A percentile compares a stretch with the other conserved stretches of the same genome.
Evolutionary conservation across 2,888 invertebrate genomes (phyloP).

Genomic region (Scaeva pyrastri): DNA sequence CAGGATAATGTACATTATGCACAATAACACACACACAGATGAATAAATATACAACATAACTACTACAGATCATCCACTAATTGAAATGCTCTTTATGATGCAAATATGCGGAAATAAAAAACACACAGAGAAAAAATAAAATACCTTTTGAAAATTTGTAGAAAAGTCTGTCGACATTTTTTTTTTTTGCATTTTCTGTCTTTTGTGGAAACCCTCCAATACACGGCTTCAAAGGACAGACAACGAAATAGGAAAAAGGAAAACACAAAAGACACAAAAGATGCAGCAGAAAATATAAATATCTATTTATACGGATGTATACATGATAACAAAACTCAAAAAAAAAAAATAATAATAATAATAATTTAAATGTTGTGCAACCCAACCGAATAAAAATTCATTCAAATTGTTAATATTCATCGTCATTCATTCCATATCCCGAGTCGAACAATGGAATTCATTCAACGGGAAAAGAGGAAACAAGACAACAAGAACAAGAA

Average conservation of each 20-base stretch:
- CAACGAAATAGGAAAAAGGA: constrained; percentile 15
- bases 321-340: background rate
- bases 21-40: no score
- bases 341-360: constrained; percentile 36
- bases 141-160: background rate
- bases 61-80: constrained; percentile 62
- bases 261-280: constrained; percentile 1
- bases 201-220: background rate
- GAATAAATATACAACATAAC: constrained; percentile 11
- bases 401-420: constrained; percentile 46
- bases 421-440: background rate
- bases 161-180: constrained; percentile 24
- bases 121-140: background rate
- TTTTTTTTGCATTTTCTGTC: background rate
- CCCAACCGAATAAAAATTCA: constrained; percentile 54
- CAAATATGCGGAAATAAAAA: constrained; percentile 59
- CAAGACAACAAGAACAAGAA: no score
- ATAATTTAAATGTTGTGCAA: constrained; percentile 62
- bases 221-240: constrained; percentile 46
- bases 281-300: background rate
- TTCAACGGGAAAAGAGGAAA: background rate
- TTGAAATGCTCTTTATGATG: constrained; percentile 69
- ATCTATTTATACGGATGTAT: background rate
- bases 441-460: constrained; percentile 48
- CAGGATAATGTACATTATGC: constrained; percentile 19